Percentiles rank a stretch among this genome's conserved stretches.
These are phyloP conservation scores for Elephantulus edwardii DNA, from an alignment of 2,113 vertebrate genomes.

Conservation along the genomic window DNA sequence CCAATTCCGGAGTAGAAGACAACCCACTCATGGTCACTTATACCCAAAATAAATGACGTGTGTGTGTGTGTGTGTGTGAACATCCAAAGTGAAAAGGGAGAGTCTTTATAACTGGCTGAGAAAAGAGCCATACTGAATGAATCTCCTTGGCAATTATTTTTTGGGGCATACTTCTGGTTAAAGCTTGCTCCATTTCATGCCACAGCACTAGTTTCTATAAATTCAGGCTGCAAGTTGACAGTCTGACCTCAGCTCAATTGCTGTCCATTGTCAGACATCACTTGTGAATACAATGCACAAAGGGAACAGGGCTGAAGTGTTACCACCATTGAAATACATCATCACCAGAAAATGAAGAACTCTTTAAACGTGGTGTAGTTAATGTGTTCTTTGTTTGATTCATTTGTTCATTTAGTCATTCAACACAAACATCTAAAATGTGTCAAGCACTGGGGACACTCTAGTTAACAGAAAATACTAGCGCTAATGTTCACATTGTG, in stretches of 20 bases:
- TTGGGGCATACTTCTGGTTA: not conserved
- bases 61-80: not conserved
- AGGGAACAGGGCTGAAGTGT: not conserved
- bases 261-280: not conserved
- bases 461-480: not conserved
- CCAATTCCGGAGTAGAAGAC: not conserved
- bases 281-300: not conserved
- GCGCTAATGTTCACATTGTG: not conserved
- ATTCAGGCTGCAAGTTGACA: not conserved
- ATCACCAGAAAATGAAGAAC: not conserved
- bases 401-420: not conserved
- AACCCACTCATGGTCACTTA: not conserved
- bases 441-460: not conserved
- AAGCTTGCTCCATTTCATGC: not conserved
- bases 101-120: not conserved
- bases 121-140: not conserved
- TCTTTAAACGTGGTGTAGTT: not conserved
- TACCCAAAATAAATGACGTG: not conserved
- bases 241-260: not conserved
- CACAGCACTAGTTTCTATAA: not conserved
- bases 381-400: constrained; percentile 14
- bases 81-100: not conserved
- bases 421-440: not conserved
- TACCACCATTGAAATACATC: not conserved
- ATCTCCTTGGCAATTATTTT: not conserved